These are phyloP conservation scores for Ceramica pisi DNA, from an alignment of 2,888 invertebrate species.

Conservation along the genomic window DNA sequence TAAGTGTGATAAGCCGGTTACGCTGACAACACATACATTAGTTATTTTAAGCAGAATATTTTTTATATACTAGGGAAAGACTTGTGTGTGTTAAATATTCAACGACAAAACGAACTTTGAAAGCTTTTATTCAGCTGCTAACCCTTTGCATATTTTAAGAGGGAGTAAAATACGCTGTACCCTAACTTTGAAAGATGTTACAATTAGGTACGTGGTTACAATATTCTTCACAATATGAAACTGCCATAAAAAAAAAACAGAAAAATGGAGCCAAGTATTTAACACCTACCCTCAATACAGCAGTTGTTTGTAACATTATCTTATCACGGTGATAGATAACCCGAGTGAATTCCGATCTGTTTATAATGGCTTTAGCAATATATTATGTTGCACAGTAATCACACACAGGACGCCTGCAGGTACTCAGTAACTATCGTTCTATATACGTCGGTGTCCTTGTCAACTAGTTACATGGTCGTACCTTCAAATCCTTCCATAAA, in stretches of 20 bases:
- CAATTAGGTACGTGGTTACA: not conserved
- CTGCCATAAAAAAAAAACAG: slow-evolving; percentile 7
- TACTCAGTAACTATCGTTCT: slow-evolving; percentile 14
- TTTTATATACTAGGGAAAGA: not conserved
- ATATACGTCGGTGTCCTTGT: slow-evolving; percentile 14
- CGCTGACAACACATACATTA: not conserved
- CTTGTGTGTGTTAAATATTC: slow-evolving; percentile 20
- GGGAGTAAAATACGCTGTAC: not conserved
- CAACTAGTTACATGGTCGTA: not conserved
- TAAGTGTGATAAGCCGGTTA: slow-evolving; percentile 17
- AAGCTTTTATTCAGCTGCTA: slow-evolving; percentile 27
- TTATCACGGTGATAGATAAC: slow-evolving; percentile 61
- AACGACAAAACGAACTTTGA: slow-evolving; percentile 4
- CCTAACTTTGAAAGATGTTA: not conserved
- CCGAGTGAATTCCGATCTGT: slow-evolving; percentile 38
- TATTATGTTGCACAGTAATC: slow-evolving; percentile 25
- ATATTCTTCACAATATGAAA: not conserved
- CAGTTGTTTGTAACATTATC: slow-evolving; percentile 44
- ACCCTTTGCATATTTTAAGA: slow-evolving; percentile 51
- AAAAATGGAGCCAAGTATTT: slow-evolving; percentile 14
- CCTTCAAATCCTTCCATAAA: not conserved
- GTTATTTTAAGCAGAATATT: not conserved
- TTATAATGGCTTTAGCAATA: slow-evolving; percentile 28
- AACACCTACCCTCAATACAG: slow-evolving; percentile 49
- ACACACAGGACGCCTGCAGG: not conserved